Evolutionary conservation across 2,888 invertebrate species (phyloP), one percentile per base, ranked within the genome.

Genomic region (Odontocolon sp.): DNA sequence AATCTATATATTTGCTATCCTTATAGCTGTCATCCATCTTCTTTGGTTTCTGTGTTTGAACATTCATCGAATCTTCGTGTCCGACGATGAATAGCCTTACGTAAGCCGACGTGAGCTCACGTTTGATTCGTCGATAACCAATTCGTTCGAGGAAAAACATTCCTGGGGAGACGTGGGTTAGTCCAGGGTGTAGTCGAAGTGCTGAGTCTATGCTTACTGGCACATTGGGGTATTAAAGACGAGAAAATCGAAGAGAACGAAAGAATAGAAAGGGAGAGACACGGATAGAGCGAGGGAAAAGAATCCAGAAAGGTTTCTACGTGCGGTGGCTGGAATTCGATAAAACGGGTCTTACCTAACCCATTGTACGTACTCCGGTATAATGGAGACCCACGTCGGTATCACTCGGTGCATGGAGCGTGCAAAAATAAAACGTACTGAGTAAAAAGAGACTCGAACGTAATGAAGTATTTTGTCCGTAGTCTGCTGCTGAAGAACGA

Each of bases 391-490:
- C 54, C 28, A 26, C 28, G 14, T 9, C 40, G 18, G 18, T 45
- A 45, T 42, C 21, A 4, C 42, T 16, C 16, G 23, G 16, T 40
- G 23, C 18, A 8, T n/a, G 31, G 47, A 47, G 21, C 11, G 45
- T 74, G 59, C 31, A 11, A 54, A 59, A 66, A 70, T 71, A 66
- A 67, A 71, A 21, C 38, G 40, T 33, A 33, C 21, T 38, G 47
- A 47, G 52, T 61, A 61, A 21, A 11, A 26, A 36, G 21, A 21
- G 36, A 42, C 50, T 52, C 61, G 52, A 66, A 57, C 14, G 38
- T 70, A 76, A 74, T 40, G 57, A 70, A 67, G 66, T 76, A 66
- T 71, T 67, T 66, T 50, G 50, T 66, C 61, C 31, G 23, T 33
- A 33, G 42, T 26, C 67, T 33, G 31, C 31, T 33, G 2, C 26